These are phyloP conservation scores for Lamellibrachia luymesi DNA, from an alignment of 1,140 invertebrate species.

Conservation along the genomic window DNA sequence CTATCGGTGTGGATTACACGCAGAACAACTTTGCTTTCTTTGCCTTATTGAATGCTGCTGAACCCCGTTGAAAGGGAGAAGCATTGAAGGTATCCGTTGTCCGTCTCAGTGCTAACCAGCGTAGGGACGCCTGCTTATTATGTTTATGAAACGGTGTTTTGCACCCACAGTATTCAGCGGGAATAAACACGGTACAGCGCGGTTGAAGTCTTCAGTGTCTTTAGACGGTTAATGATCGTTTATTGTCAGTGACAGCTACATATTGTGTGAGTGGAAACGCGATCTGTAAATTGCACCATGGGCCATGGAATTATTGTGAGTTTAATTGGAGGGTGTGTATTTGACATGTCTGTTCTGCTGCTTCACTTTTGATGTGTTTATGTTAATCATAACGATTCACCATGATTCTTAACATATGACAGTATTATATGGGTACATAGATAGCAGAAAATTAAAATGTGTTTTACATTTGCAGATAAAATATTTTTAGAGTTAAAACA, in stretches of 20 bases:
- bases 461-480: neutral
- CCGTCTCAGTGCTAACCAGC: neutral
- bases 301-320: neutral
- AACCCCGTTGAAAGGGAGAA: neutral
- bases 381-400: neutral
- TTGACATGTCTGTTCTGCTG: neutral
- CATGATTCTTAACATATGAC: neutral
- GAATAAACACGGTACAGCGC: neutral
- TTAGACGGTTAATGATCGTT: neutral
- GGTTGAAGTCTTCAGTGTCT: neutral
- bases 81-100: neutral
- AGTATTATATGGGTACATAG: neutral
- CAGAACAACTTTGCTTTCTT: conserved; percentile 1
- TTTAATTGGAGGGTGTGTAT: neutral
- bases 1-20: neutral
- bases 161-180: neutral
- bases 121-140: neutral
- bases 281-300: neutral
- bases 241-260: neutral
- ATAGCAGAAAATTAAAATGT: neutral
- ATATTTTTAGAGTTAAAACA: neutral
- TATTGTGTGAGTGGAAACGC: neutral
- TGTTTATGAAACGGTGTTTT: neutral
- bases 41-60: neutral
- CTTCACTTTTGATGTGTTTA: neutral